Evolutionary conservation across 2,113 vertebrate species (phyloP), one percentile per base, ranked within the genome.

Genomic region (Hymenochirus boettgeri): DNA sequence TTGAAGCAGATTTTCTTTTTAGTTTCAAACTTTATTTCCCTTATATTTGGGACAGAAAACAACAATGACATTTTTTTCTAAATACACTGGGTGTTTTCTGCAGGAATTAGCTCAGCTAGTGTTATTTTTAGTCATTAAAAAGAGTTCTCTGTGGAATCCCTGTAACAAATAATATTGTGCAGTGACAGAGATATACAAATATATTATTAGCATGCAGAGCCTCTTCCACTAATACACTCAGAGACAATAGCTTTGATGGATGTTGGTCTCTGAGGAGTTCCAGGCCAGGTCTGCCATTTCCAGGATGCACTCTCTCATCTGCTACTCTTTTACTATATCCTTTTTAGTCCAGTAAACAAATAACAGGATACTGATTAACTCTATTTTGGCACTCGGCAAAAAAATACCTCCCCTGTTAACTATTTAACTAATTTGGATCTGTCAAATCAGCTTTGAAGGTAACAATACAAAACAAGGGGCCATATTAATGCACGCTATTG

Each of bases 261-360:
- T 60, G 57, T 53, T 60, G 3, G 65, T 53, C 65, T 46, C 65
- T 25, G 37, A 57, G 47, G 65, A 69, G 23, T 60, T 33, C 58
- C 33, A 51, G 55, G 64, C 64, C 63, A 67, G 24, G 29, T 26
- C 45, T 59, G 46, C 46, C 57, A 69, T 48, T 69, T 69, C 65
- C 65, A 69, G 65, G 65, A 69, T 53, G 56, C 15, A 19, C 48
- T 59, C 56, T 60, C 65, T 69, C 65, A 60, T 57, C 65, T 69
- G 47, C 53, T 57, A 21, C 65, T 60, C 57, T 69, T 69, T 69
- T 50, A 60, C 65, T 10, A 69, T 69, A 69, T 69, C 65, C 65
- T 60, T 60, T 22, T 69, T 11, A 18, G 47, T 53, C 47, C 59
- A 45, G 57, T 69, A 59, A 60, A 52, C 22, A n/a, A 69, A 69